Conservation (phyloP, 2,888 invertebrate species). For the Cotesia congregata region DNA sequence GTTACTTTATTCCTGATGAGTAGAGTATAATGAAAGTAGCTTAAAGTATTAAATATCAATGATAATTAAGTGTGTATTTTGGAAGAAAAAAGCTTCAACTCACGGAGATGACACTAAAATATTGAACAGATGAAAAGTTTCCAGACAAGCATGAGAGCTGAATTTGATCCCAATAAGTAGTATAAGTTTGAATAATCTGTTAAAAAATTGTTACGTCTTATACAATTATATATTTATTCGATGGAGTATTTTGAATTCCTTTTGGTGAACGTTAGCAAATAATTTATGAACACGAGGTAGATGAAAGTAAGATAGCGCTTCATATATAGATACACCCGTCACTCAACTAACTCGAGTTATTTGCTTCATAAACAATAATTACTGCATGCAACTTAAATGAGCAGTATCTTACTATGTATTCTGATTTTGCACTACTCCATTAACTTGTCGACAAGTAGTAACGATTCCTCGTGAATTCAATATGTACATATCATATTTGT, state of each 20-base stretch:
- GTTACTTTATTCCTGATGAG: too few relatives aligned
- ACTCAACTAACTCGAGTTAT: slow-evolving; percentile 51
- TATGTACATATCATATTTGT: slow-evolving; percentile 1
- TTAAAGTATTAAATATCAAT: too few relatives aligned
- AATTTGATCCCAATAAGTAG: neutral
- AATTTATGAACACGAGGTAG: neutral
- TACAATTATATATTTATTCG: neutral
- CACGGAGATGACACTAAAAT: neutral
- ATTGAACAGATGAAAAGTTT: neutral
- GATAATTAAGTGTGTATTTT: neutral
- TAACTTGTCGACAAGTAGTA: slow-evolving; percentile 36
- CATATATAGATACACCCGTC: neutral
- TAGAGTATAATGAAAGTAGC: too few relatives aligned
- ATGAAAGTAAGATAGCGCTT: neutral
- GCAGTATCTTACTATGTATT: slow-evolving; percentile 39
- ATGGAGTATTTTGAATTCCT: neutral
- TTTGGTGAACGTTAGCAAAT: neutral
- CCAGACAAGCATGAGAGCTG: neutral
- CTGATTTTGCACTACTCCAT: neutral
- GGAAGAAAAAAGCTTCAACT: neutral
- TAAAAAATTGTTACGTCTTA: neutral
- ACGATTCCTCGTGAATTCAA: neutral
- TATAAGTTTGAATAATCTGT: neutral
- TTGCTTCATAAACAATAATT: slow-evolving; percentile 64
- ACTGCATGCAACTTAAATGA: slow-evolving; percentile 59